phyloP scores from a whole-genome alignment of 2,888 invertebrate genomes.

The Heliconius sara region DNA sequence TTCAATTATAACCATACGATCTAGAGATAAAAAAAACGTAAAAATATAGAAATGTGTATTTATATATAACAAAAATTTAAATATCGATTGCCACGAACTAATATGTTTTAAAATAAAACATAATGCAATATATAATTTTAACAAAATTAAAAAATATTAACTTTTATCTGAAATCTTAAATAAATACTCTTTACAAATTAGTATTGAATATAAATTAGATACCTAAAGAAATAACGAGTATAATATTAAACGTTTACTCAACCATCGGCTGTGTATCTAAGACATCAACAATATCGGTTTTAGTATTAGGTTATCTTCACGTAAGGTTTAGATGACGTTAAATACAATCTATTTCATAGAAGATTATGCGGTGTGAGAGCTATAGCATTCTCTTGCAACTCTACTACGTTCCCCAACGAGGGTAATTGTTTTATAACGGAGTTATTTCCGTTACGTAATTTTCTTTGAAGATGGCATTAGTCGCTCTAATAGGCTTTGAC shows the following conservation, averaged over 20 bases:
- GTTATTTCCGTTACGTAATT: slow-evolving; percentile 25
- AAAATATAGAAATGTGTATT: too few species aligned
- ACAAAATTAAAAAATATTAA: too few species aligned
- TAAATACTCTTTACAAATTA: too few species aligned
- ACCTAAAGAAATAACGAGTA: neutral
- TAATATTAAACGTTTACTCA: neutral
- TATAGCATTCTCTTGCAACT: slow-evolving; percentile 21
- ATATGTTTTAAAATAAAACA: too few species aligned
- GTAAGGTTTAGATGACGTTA: slow-evolving; percentile 23
- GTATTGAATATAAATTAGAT: neutral
- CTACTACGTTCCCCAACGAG: slow-evolving; percentile 7
- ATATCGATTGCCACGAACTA: too few species aligned
- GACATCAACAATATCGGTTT: neutral
- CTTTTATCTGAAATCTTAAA: too few species aligned
- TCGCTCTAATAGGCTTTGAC: slow-evolving; percentile 2
- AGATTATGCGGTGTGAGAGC: slow-evolving; percentile 26
- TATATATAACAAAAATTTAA: too few species aligned
- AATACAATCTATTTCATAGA: slow-evolving; percentile 27
- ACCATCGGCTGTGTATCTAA: neutral
- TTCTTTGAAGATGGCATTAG: slow-evolving; percentile 29
- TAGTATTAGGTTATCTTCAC: slow-evolving; percentile 13
- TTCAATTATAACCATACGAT: too few species aligned
- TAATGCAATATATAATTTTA: too few species aligned
- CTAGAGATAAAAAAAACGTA: too few species aligned
- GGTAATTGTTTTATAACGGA: slow-evolving; percentile 31